A percentile compares a stretch with the other conserved stretches of the same genome.
These are phyloP conservation scores for Triplophysa tibetana DNA, from an alignment of 2,113 vertebrate species.

Conservation along the genomic window DNA sequence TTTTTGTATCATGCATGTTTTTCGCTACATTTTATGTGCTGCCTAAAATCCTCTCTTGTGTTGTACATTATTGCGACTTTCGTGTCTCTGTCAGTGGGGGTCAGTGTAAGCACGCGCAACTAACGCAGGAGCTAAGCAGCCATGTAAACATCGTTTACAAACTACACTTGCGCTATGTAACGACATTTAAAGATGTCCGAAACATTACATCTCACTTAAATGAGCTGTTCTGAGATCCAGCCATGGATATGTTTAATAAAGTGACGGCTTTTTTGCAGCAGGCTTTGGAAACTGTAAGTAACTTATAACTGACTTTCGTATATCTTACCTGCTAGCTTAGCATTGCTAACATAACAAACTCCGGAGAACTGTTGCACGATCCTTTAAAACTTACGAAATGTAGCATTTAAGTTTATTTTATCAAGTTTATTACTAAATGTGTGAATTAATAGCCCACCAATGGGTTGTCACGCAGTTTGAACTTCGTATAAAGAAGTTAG, in stretches of 20 bases:
- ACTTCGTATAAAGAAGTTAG: background rate
- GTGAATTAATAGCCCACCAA: background rate
- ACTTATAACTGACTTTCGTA: background rate
- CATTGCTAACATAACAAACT: background rate
- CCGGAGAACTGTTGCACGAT: background rate
- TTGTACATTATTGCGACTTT: background rate
- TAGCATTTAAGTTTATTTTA: background rate
- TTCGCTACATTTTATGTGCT: too few species aligned
- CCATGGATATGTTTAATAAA: constrained; percentile 68
- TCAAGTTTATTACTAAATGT: background rate
- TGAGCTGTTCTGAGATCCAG: background rate
- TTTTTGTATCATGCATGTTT: too few species aligned
- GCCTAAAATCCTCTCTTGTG: background rate
- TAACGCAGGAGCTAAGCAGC: background rate
- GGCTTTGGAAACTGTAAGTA: constrained; percentile 72
- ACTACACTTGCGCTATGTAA: background rate
- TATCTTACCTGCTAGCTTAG: constrained; percentile 12
- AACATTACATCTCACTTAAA: background rate
- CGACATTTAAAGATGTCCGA: constrained; percentile 7
- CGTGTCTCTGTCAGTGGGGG: background rate
- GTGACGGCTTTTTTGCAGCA: constrained; percentile 65
- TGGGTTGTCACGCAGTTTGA: background rate
- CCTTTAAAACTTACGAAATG: background rate
- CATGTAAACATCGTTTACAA: constrained; percentile 9
- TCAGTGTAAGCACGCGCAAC: background rate